Evolutionary conservation across 2,888 invertebrate genomes (phyloP), one percentile per base, ranked within the genome.

Genomic region (Beris morrisii): DNA sequence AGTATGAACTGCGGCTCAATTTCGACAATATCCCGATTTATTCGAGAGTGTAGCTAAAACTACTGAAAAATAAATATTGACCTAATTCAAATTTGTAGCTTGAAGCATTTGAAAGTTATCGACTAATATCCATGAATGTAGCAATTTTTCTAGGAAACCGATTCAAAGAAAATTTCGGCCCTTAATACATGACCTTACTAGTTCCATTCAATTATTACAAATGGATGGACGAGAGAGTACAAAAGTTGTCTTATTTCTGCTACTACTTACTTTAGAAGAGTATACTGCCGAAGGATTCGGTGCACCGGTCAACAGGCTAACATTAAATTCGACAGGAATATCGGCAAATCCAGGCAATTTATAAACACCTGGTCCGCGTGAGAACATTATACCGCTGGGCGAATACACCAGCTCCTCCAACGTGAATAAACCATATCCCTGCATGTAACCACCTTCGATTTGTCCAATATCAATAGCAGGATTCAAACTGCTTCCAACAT

Each of bases 381-480:
- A 94, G 73, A 86, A 89, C 45, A 94, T 78, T 5, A 85, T 86
- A 7, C 97, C 97, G 52, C 86, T 87, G 0, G 95, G 92, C 0
- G 95, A 92, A 76, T 92, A 92, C 67, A 93, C 87, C 73, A 94
- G 82, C 78, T 97, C 95, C 80, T 97, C 97, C 75, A 97, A 82
- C 0, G 93, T 92, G 74, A 92, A 95, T 65, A 97, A 79, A 1
- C 97, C 97, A 74, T 95, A 94, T 0, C 97, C 97, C 84, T 97
- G 96, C 76, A 94, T 85, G 74, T 96, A 97, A 0, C 86, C 97
- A 3, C 97, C 97, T 82, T 97, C 97, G 13, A 97, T 90, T 83
- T 97, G 97, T 0, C 97, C 97, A 73, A 97, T 92, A 74, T 97
- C 97, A 70, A 97, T 94, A 1, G 97, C 96, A 4, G 97, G 97